Conservation (phyloP, 2,113 vertebrate species). For the Pelodiscus sinensis region DNA sequence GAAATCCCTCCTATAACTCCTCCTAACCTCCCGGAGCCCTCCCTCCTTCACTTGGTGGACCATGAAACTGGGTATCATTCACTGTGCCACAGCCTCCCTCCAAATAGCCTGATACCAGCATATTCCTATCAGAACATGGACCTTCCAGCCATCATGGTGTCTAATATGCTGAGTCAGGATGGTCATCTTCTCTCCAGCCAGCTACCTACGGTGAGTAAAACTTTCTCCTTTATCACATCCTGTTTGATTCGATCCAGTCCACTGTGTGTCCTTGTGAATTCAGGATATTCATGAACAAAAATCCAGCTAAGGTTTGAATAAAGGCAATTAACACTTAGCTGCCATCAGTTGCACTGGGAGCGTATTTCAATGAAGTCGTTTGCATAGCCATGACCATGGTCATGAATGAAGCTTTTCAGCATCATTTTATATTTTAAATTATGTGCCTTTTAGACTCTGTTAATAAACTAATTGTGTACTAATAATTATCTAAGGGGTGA, state of each 20-base stretch:
- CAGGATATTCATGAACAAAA: not conserved
- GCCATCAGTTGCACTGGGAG: not conserved
- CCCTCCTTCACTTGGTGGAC: slow-evolving; percentile 96
- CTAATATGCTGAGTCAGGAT: slow-evolving; percentile 97
- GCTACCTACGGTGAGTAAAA: slow-evolving; percentile 93
- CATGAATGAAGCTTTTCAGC: not conserved
- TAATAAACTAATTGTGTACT: not conserved
- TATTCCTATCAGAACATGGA: slow-evolving; percentile 95
- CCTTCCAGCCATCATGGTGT: slow-evolving; percentile 98
- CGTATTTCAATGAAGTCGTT: not conserved
- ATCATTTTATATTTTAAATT: not conserved
- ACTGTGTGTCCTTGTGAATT: fast-evolving
- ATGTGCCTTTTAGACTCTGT: not conserved
- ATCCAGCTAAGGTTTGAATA: fast-evolving
- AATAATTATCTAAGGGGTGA: not conserved
- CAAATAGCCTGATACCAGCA: slow-evolving; percentile 94
- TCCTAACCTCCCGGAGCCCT: slow-evolving; percentile 93
- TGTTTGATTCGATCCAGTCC: fast-evolving
- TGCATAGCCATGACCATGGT: fast-evolving
- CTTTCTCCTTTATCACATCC: fast-evolving
- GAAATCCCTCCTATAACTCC: slow-evolving; percentile 99
- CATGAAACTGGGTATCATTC: slow-evolving; percentile 92
- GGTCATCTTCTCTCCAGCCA: slow-evolving; percentile 95
- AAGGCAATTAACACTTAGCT: not conserved
- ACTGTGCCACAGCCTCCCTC: slow-evolving; percentile 93